A percentile compares a stretch with the other conserved stretches of the same genome.
Evolutionary conservation across 2,113 vertebrate genomes (phyloP).

Genomic region (Donacobius atricapilla): DNA sequence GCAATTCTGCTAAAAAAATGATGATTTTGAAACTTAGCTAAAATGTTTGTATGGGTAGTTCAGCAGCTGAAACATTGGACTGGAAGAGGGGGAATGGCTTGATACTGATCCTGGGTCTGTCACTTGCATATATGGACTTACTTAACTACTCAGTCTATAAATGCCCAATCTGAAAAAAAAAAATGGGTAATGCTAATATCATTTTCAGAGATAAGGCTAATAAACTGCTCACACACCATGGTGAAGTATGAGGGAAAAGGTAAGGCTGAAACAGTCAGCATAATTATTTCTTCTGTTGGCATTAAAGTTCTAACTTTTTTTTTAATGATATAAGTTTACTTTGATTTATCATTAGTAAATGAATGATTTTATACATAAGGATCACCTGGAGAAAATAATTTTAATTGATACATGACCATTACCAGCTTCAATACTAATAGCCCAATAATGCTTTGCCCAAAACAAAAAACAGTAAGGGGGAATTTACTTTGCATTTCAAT

Average conservation of each 20-base stretch:
- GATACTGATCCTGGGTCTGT: background rate
- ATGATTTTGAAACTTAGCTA: background rate
- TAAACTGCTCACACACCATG: background rate
- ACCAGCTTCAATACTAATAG: background rate
- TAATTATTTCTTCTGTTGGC: background rate
- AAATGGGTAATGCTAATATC: background rate
- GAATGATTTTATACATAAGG: background rate
- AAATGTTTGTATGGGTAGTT: background rate
- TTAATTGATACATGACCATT: background rate
- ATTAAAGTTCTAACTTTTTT: background rate
- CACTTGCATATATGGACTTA: background rate
- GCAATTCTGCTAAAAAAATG: background rate
- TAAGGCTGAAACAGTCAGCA: background rate
- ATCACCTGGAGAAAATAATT: background rate
- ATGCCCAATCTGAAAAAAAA: background rate
- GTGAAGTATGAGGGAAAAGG: background rate
- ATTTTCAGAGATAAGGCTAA: background rate
- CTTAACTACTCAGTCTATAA: background rate
- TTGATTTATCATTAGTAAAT: background rate
- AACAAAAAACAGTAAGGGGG: background rate
- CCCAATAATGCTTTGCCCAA: background rate
- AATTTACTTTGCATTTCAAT: background rate
- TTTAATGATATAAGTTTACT: background rate
- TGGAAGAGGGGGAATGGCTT: background rate
- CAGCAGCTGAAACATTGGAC: background rate